A percentile compares a stretch with the other conserved stretches of the same genome.
Conservation (phyloP, 2,797 vertebrate genomes). For the Oryzias sinensis region DNA sequence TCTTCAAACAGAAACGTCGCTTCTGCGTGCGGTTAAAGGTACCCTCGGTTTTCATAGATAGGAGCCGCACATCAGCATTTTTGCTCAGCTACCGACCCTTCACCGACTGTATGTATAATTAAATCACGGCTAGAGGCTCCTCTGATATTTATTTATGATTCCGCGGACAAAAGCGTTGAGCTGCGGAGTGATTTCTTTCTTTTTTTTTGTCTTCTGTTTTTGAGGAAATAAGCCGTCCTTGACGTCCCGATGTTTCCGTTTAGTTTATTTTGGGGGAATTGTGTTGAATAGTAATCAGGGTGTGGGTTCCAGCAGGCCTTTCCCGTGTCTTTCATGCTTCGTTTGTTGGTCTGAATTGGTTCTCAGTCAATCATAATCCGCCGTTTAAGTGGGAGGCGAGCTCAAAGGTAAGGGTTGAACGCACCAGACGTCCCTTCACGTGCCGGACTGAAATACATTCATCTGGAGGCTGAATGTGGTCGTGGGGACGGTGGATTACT, state of each 20-base stretch:
- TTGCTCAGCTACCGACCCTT: slow-evolving; percentile 9
- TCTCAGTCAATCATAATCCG: slow-evolving; percentile 49
- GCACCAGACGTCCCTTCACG: slow-evolving; percentile 50
- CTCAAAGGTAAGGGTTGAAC: slow-evolving; percentile 39
- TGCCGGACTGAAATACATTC: slow-evolving; percentile 42
- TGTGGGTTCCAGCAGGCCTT: slow-evolving; percentile 54
- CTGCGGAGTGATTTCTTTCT: slow-evolving; percentile 41
- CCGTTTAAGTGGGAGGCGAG: slow-evolving; percentile 37
- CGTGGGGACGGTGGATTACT: slow-evolving; percentile 37
- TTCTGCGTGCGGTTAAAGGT: slow-evolving; percentile 47
- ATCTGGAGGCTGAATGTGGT: slow-evolving; percentile 14
- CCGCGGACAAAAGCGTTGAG: slow-evolving; percentile 62
- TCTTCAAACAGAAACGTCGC: slow-evolving; percentile 50
- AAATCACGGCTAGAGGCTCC: slow-evolving; percentile 38
- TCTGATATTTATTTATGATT: slow-evolving; percentile 60
- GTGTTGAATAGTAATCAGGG: slow-evolving; percentile 53
- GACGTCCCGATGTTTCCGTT: slow-evolving; percentile 43
- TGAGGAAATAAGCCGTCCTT: slow-evolving; percentile 52
- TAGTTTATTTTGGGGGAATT: slow-evolving; percentile 19
- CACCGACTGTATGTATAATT: slow-evolving; percentile 38
- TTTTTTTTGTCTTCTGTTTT: slow-evolving; percentile 7
- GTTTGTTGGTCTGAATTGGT: slow-evolving; percentile 47
- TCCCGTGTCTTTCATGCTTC: slow-evolving; percentile 45
- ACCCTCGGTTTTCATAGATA: slow-evolving; percentile 22
- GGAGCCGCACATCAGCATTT: slow-evolving; percentile 42